Percentiles rank a stretch among this genome's conserved stretches.
Evolutionary conservation across 2,113 vertebrate genomes (phyloP).

Genomic region (Lates calcarifer): DNA sequence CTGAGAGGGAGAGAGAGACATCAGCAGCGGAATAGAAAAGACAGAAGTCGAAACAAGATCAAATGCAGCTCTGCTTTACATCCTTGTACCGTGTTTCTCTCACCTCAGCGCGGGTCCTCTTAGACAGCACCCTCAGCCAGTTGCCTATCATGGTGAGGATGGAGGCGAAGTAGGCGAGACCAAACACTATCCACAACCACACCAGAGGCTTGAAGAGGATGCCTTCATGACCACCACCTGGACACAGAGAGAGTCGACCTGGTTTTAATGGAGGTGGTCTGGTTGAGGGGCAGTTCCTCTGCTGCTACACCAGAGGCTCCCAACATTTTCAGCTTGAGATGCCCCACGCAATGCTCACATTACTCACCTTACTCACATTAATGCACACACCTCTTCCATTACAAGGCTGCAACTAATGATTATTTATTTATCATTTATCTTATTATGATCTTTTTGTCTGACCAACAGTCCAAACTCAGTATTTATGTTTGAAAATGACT

Average conservation of each 20-base stretch:
- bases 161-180: constrained; percentile 94
- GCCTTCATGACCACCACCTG: constrained; percentile 71
- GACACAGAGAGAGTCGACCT: constrained; percentile 20
- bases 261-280: background rate
- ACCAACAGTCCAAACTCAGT: no score
- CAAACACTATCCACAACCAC: constrained; percentile 93
- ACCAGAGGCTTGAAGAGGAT: constrained; percentile 90
- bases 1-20: constrained; percentile 72
- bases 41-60: background rate
- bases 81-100: background rate
- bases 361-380: no score
- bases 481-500: no score
- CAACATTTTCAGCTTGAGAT: background rate
- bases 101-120: constrained; percentile 92
- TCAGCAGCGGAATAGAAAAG: background rate
- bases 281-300: background rate
- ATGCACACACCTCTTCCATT: background rate
- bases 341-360: background rate
- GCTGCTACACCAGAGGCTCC: background rate
- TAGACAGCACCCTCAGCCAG: constrained; percentile 91
- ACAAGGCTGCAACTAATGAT: no score
- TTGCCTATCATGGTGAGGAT: constrained; percentile 94
- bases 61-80: background rate
- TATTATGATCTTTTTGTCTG: no score
- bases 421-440: no score